Conservation (phyloP, 2,113 vertebrate genomes). For the Pterocles orientalis region DNA sequence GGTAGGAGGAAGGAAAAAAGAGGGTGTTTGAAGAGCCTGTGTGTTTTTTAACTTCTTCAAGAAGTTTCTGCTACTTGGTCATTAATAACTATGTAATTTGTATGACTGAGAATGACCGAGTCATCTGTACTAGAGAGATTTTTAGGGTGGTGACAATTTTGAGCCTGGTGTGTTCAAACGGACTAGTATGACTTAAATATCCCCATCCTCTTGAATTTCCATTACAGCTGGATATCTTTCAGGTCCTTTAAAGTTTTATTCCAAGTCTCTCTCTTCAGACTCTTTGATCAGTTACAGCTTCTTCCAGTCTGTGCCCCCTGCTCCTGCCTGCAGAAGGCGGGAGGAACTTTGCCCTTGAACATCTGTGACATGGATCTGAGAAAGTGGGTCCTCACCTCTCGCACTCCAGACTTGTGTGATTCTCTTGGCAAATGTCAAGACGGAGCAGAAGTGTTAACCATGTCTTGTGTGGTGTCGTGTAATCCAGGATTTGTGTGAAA, state of each 20-base stretch:
- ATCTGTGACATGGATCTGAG: background rate
- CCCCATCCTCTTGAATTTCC: background rate
- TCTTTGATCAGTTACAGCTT: background rate
- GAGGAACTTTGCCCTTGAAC: background rate
- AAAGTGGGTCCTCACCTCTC: background rate
- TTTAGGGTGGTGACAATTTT: background rate
- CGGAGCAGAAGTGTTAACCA: background rate
- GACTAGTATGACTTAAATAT: background rate
- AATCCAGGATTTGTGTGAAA: background rate
- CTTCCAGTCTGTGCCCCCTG: background rate
- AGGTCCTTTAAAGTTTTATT: background rate
- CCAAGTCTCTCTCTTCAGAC: background rate
- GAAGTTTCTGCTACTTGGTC: background rate
- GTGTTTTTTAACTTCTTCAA: background rate
- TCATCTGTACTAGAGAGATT: background rate
- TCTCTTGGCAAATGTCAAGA: background rate
- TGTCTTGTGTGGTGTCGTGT: background rate
- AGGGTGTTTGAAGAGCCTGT: background rate
- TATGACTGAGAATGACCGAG: background rate
- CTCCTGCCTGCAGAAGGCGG: background rate
- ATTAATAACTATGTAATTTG: background rate
- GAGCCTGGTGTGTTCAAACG: background rate
- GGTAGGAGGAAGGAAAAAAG: background rate
- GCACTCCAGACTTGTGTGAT: background rate
- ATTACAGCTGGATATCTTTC: background rate